Conservation (phyloP, 2,797 vertebrate genomes). For the Argya squamiceps region DNA sequence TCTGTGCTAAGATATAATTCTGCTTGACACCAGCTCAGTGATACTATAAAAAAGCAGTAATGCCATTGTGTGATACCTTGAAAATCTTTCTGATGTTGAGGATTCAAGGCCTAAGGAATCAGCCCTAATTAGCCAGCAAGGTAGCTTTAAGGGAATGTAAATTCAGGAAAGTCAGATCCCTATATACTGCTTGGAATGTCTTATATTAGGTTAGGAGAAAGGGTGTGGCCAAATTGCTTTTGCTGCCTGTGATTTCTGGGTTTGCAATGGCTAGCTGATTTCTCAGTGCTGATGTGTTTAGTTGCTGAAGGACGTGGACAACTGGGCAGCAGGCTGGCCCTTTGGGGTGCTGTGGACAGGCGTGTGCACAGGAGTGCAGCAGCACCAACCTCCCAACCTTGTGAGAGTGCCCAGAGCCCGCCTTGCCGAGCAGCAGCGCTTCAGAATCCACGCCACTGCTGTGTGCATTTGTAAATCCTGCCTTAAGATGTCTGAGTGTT, state of each 20-base stretch:
- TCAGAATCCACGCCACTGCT: neutral
- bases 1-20: neutral
- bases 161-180: neutral
- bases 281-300: neutral
- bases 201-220: neutral
- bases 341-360: neutral
- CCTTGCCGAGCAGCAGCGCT: neutral
- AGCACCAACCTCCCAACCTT: neutral
- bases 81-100: neutral
- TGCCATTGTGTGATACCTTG: neutral
- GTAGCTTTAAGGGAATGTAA: neutral
- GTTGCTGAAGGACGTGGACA: neutral
- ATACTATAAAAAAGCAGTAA: neutral
- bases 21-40: neutral
- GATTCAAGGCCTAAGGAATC: neutral
- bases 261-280: neutral
- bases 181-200: neutral
- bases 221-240: slow-evolving; percentile 17
- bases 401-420: neutral
- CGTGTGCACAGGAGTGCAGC: fast-evolving
- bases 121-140: neutral
- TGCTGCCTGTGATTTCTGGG: neutral
- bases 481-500: neutral
- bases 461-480: neutral
- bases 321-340: neutral